Evolutionary conservation across 2,888 invertebrate species (phyloP).

Genomic region (Ichneumoninae sp.): DNA sequence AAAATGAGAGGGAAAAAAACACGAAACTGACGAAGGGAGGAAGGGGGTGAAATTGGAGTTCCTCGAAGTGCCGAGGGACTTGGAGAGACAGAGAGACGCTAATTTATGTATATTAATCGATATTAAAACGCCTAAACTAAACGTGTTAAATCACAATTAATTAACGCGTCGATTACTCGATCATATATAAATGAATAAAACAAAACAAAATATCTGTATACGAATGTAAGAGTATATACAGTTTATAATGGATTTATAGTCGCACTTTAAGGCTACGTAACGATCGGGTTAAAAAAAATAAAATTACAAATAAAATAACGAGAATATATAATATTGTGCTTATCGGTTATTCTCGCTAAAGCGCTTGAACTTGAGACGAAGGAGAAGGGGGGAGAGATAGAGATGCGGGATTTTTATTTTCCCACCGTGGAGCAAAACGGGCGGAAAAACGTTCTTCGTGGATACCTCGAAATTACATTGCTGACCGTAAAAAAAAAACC

Average conservation of each 20-base stretch:
- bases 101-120: conserved; percentile 42
- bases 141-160: conserved; percentile 48
- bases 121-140: conserved; percentile 46
- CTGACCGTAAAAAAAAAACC: conserved; percentile 40
- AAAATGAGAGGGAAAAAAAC: conserved; percentile 12
- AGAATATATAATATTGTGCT: conserved; percentile 43
- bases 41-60: conserved; percentile 9
- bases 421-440: not conserved
- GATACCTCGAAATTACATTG: conserved; percentile 1
- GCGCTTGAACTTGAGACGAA: conserved; percentile 15
- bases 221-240: conserved; percentile 41
- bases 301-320: not conserved
- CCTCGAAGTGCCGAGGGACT: conserved; percentile 9
- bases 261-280: conserved; percentile 48
- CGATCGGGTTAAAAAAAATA: conserved; percentile 24
- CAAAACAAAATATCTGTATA: conserved; percentile 79
- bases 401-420: not conserved
- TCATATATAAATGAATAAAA: conserved; percentile 75
- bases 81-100: conserved; percentile 29
- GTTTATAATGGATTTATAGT: conserved; percentile 56
- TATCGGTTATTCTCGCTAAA: conserved; percentile 29
- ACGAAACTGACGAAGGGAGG: not conserved
- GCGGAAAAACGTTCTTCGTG: not conserved
- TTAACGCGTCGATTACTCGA: conserved; percentile 23
- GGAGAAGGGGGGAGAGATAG: not conserved